Evolutionary conservation across 2,888 invertebrate genomes (phyloP), one percentile per base, ranked within the genome.

Genomic region (Pollenia angustigena): DNA sequence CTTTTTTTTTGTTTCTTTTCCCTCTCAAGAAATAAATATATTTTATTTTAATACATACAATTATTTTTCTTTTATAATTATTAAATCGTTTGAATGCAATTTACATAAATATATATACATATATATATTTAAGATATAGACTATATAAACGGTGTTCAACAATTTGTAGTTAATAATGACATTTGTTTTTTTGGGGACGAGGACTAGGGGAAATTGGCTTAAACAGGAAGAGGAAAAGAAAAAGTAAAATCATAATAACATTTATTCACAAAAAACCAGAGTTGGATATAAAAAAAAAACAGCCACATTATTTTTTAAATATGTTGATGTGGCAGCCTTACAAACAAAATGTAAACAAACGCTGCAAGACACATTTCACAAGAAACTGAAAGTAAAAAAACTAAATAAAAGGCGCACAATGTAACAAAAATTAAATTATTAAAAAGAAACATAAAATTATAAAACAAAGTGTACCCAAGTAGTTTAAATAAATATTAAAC

Each of bases 81-180:
- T 56, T 74, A 18, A 74, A 79, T 66, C 60, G 69, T 0, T 76
- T 71, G 58, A 68, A 68, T 54, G 9, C 69, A 50, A 84, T 78
- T 54, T 76, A 82, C 44, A 76, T 69, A 75, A 60, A 75, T 81
- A 60, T 81, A 18, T 52, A 58, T 68, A 50, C 40, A 18, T 74
- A 54, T 72, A 12, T n/a, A n/a, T 62, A 11, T 52, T n/a, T 40
- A 42, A 60, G 44, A 58, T 78, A 69, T 85, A 72, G 74, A 82
- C 66, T 82, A 74, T 81, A 71, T 81, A 85, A 84, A 84, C 58
- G 72, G 60, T 78, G 54, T 85, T 85, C 50, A 85, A 85, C 85
- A 85, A 81, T 78, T 74, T 74, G 64, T 78, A 52, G 8, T 72
- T 64, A 54, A 56, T 76, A 71, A 78, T 76, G 32, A 18, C 12